Percentiles rank a stretch among this genome's conserved stretches.
phyloP scores from a whole-genome alignment of 2,888 invertebrate species.

The Chalcosyrphus nemorum region DNA sequence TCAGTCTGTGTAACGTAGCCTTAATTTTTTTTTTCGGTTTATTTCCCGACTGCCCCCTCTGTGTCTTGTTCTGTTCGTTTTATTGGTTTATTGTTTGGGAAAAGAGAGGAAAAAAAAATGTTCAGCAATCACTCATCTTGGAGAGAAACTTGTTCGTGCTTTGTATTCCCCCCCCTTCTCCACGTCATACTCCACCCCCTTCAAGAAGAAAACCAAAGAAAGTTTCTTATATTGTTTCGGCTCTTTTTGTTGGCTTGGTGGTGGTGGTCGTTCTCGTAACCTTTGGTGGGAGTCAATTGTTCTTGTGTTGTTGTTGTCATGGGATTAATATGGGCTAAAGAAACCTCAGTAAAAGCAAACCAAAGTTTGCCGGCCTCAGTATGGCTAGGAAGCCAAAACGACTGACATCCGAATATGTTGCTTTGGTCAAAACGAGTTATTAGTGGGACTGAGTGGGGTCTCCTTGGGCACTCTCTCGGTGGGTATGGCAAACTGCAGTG shows the following conservation, averaged over 20 bases:
- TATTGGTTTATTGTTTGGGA: conserved; percentile 29
- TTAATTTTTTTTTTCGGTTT: conserved; percentile 5
- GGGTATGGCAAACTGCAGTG: conserved; percentile 55
- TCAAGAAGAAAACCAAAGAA: conserved; percentile 31
- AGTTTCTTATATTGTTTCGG: conserved; percentile 58
- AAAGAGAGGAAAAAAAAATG: conserved; percentile 21
- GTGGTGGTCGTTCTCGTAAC: not conserved
- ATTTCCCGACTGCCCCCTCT: conserved; percentile 12
- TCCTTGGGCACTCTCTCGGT: not conserved
- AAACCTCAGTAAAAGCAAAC: conserved; percentile 40
- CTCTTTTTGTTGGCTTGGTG: conserved; percentile 31
- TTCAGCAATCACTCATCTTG: conserved; percentile 58
- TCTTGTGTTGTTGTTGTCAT: conserved; percentile 52
- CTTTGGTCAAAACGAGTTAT: conserved; percentile 35
- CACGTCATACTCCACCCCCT: not conserved
- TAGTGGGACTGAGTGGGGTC: not conserved
- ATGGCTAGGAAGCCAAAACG: conserved; percentile 40
- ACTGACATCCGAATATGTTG: conserved; percentile 25
- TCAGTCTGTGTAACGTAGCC: conserved; percentile 9
- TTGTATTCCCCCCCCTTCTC: not conserved
- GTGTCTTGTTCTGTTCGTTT: not conserved
- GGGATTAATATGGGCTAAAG: conserved; percentile 38
- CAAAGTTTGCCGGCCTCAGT: conserved; percentile 41
- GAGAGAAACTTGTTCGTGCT: conserved; percentile 50
- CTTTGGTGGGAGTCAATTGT: conserved; percentile 23